phyloP scores from a whole-genome alignment of 2,888 invertebrate genomes.

The Eilema griseolum region DNA sequence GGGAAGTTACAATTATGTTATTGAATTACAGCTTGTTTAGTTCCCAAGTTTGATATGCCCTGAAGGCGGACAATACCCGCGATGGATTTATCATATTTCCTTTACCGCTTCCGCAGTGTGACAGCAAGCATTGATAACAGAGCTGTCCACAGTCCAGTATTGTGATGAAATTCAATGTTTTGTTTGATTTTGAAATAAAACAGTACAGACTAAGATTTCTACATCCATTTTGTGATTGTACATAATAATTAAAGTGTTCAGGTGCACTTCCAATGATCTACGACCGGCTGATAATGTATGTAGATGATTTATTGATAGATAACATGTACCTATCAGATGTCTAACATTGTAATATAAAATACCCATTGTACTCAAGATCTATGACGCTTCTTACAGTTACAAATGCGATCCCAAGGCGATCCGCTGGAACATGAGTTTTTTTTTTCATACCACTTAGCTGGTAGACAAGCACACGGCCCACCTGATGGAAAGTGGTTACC shows the following conservation, averaged over 20 bases:
- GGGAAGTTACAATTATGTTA: no score
- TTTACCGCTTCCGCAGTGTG: slow-evolving; percentile 75
- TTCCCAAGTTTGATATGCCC: slow-evolving; percentile 41
- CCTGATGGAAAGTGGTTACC: slow-evolving; percentile 79
- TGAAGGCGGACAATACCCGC: slow-evolving; percentile 69
- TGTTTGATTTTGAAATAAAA: slow-evolving; percentile 12
- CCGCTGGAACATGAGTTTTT: no score
- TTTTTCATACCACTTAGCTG: no score
- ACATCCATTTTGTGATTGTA: neutral
- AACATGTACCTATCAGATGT: no score
- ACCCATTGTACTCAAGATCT: no score
- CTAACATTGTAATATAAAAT: no score
- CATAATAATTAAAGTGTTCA: neutral
- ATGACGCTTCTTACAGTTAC: no score
- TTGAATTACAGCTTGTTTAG: slow-evolving; percentile 35
- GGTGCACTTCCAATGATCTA: neutral
- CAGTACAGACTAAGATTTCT: neutral
- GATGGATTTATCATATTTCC: slow-evolving; percentile 81
- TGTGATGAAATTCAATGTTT: slow-evolving; percentile 38
- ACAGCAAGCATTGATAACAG: slow-evolving; percentile 71
- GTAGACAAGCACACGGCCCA: no score
- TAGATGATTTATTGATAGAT: slow-evolving; percentile 7
- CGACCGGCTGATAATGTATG: neutral
- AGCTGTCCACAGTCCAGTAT: slow-evolving; percentile 53
- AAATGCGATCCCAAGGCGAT: no score